Percentiles rank a stretch among this genome's conserved stretches.
phyloP scores from a whole-genome alignment of 2,888 invertebrate species.

The Ormyrus thymus region DNA sequence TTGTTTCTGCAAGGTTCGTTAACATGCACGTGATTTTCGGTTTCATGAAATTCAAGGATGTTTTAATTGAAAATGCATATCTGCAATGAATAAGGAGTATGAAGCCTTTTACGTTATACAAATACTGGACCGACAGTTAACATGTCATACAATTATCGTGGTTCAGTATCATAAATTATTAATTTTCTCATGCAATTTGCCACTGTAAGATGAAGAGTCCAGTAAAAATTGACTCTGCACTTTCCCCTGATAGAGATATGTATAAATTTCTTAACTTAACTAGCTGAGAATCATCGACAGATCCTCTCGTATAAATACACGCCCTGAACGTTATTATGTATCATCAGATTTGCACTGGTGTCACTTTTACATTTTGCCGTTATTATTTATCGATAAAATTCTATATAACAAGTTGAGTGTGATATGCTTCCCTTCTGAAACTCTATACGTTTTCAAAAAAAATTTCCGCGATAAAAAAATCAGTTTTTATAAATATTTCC shows the following conservation, averaged over 20 bases:
- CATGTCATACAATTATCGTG: neutral
- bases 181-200: slow-evolving; percentile 17
- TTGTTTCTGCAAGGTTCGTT: slow-evolving; percentile 33
- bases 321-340: slow-evolving; percentile 26
- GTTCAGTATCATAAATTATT: neutral
- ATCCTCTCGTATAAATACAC: slow-evolving; percentile 42
- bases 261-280: slow-evolving; percentile 51
- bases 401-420: slow-evolving; percentile 27
- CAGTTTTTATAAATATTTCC: too few relatives aligned
- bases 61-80: too few relatives aligned
- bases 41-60: too few relatives aligned
- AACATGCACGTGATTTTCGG: too few relatives aligned
- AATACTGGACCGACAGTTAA: neutral
- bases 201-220: slow-evolving; percentile 10
- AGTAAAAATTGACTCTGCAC: slow-evolving; percentile 32
- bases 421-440: slow-evolving; percentile 34
- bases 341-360: slow-evolving; percentile 36
- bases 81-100: slow-evolving; percentile 16
- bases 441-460: neutral
- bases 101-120: slow-evolving; percentile 10
- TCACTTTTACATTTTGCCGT: slow-evolving; percentile 27
- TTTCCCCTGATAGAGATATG: slow-evolving; percentile 45
- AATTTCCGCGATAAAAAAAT: too few relatives aligned
- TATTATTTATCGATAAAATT: slow-evolving; percentile 27
- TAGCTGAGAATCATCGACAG: slow-evolving; percentile 25